Percentiles rank a stretch among this genome's conserved stretches.
Conservation (phyloP, 2,888 invertebrate species). For the Hypena proboscidalis region DNA sequence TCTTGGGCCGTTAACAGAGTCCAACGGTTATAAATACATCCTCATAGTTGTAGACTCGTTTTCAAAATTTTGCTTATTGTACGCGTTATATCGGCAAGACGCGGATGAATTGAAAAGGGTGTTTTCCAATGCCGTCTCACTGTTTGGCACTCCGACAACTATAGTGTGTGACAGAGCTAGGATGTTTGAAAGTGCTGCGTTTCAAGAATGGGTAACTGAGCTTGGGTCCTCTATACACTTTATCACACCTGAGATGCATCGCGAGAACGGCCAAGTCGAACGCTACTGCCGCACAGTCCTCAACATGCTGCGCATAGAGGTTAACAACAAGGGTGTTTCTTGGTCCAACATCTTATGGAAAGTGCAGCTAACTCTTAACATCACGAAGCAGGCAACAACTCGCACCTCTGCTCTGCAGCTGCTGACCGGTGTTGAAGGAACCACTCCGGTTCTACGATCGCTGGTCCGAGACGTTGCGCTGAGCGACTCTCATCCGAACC, state of each 20-base stretch:
- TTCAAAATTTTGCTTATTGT: slow-evolving; percentile 4
- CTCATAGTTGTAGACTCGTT: slow-evolving; percentile 1
- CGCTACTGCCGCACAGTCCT: slow-evolving; percentile 11
- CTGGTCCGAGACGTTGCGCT: slow-evolving; percentile 6
- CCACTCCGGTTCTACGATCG: neutral
- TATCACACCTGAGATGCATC: slow-evolving; percentile 11
- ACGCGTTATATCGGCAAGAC: slow-evolving; percentile 2
- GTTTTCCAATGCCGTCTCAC: slow-evolving; percentile 1
- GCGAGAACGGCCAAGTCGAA: slow-evolving; percentile 8
- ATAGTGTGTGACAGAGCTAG: slow-evolving; percentile 2
- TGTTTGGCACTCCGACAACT: slow-evolving; percentile 2
- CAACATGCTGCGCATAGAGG: slow-evolving; percentile 10
- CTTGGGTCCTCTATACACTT: slow-evolving; percentile 1
- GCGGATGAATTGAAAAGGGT: neutral
- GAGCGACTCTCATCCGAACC: neutral
- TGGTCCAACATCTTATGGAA: slow-evolving; percentile 12
- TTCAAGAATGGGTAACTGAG: neutral
- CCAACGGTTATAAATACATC: slow-evolving; percentile 4
- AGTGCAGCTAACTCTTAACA: slow-evolving; percentile 9
- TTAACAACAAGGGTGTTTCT: neutral
- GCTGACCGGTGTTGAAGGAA: neutral
- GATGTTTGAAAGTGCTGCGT: slow-evolving; percentile 4
- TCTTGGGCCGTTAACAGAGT: slow-evolving; percentile 3
- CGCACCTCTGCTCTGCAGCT: slow-evolving; percentile 1
- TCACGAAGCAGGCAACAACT: slow-evolving; percentile 2